These are phyloP conservation scores for Pygoscelis adeliae DNA, from an alignment of 2,113 vertebrate genomes.

Conservation along the genomic window DNA sequence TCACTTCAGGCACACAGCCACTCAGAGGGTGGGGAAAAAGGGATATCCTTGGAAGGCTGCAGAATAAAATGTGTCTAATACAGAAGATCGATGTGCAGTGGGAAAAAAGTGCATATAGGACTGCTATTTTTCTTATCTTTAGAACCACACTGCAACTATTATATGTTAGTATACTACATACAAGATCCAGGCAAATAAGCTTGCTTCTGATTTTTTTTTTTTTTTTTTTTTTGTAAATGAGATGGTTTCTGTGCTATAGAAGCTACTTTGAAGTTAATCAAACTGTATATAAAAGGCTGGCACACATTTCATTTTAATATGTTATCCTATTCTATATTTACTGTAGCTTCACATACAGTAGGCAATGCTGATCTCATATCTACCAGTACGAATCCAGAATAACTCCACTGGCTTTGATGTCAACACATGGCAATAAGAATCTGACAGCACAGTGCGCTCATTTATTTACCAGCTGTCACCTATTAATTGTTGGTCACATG, in stretches of 20 bases:
- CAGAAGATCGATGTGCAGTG: not conserved
- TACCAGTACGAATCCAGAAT: not conserved
- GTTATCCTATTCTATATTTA: not conserved
- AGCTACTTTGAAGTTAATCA: not conserved
- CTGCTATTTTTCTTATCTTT: not conserved
- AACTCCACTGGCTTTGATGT: not conserved
- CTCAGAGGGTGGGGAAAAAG: not conserved
- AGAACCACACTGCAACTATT: not conserved
- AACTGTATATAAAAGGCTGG: not conserved
- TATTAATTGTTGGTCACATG: accelerated
- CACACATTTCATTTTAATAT: not conserved
- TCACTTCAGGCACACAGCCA: not conserved
- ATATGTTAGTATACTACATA: not conserved
- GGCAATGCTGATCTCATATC: not conserved
- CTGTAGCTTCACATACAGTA: not conserved
- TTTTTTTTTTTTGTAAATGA: not conserved
- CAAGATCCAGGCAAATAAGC: not conserved
- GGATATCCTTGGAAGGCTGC: not conserved
- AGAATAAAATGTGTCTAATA: not conserved
- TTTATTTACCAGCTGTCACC: not conserved
- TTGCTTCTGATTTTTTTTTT: not conserved
- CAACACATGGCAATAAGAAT: not conserved
- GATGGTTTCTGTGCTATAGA: not conserved
- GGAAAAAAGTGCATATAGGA: not conserved
- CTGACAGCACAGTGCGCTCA: not conserved